Evolutionary conservation across 2,113 vertebrate species (phyloP), one percentile per base, ranked within the genome.

Genomic region (Anthoscopus minutus): DNA sequence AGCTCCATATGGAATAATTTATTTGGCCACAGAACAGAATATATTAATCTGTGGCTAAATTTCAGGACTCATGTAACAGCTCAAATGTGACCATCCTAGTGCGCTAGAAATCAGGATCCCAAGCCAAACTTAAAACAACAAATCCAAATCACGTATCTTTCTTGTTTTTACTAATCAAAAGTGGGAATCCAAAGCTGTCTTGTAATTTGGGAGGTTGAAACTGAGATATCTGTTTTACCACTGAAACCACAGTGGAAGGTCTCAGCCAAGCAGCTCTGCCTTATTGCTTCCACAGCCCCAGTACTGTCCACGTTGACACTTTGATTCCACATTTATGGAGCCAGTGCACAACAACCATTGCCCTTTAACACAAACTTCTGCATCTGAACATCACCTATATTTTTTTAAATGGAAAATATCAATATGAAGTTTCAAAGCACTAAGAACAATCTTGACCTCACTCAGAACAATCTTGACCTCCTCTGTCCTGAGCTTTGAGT

Each of bases 1-100:
- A 93, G 86, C 33, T 88, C 92, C 94, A 94, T 90, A 66, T 90
- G 92, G 88, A 95, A 81, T 90, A 90, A 94, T 94, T 94, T 86
- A 90, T 90, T 95, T 94, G 86, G 91, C 94, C 72, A 74, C 3
- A 66, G 92, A 92, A 78, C 19, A 77, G 64, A 88, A 88, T 62
- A 83, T 77, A 93, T 78, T 95, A 7, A 86, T 83, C 64, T 67
- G 76, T 88, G 91, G 88, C 86, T 86, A 86, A 83, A 95, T 78
- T 90, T 96, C 95, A 93, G 86, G 79, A 80, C 69, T 94, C 80
- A 27, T 12, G 57, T 79, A 95, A 91, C 73, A 91, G 71, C 81
- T 87, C 81, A 45, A 47, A 87, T 91, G 94, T 65, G 81, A 53
- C 95, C 73, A 76, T 90, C 78, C 37, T 50, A 7, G 28, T 30